phyloP scores from a whole-genome alignment of 2,113 vertebrate species.

The Lamprologus callipterus region DNA sequence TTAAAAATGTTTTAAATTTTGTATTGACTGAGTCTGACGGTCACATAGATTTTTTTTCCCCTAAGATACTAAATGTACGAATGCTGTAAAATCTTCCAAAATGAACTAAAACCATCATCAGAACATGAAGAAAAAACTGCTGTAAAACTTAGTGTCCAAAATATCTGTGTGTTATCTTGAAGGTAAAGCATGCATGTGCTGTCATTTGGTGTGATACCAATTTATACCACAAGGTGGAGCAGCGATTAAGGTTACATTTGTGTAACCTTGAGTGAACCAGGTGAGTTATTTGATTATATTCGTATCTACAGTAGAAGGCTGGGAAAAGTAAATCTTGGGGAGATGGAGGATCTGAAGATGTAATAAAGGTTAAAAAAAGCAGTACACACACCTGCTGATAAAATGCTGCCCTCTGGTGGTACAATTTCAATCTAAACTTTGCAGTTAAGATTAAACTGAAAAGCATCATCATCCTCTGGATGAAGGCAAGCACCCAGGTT shows the following conservation, averaged over 20 bases:
- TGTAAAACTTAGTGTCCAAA: neutral
- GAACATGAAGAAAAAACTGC: neutral
- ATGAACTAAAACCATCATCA: neutral
- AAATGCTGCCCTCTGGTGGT: neutral
- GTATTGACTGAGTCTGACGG: neutral
- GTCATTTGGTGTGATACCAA: neutral
- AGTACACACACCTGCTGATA: neutral
- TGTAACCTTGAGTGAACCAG: neutral
- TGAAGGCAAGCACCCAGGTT: neutral
- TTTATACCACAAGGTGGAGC: neutral
- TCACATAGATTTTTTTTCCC: neutral
- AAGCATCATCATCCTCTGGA: neutral
- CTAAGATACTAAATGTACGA: neutral
- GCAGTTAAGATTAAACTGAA: neutral
- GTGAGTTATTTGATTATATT: neutral
- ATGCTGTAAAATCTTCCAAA: neutral
- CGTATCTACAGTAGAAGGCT: neutral
- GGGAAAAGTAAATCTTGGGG: neutral
- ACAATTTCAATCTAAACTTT: neutral
- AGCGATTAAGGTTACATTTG: neutral
- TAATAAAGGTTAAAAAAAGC: neutral
- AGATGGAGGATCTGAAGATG: neutral
- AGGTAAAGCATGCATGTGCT: neutral
- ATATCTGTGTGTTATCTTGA: neutral
- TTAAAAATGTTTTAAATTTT: neutral